Percentiles rank a stretch among this genome's conserved stretches.
phyloP scores from a whole-genome alignment of 2,888 invertebrate species.

The Mesochorus sp. region DNA sequence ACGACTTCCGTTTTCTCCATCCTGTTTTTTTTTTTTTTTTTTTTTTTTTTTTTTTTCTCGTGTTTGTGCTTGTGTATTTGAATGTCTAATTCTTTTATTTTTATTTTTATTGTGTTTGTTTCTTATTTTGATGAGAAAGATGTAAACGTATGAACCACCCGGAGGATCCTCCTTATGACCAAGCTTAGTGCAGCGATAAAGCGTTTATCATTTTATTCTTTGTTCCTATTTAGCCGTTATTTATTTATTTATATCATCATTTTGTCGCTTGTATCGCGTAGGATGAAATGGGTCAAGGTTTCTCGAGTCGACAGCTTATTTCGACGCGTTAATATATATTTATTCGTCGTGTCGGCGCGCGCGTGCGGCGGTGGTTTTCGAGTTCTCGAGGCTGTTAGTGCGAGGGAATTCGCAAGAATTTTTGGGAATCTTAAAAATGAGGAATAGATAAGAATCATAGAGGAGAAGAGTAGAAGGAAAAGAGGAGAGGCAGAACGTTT shows the following conservation, averaged over 20 bases:
- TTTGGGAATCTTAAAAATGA: conserved; percentile 37
- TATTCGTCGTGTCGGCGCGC: conserved; percentile 79
- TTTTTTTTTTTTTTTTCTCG: no score
- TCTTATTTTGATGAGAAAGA: conserved; percentile 40
- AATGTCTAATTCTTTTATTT: no score
- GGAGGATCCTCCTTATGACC: conserved; percentile 46
- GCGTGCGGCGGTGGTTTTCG: conserved; percentile 78
- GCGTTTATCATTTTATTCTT: conserved; percentile 47
- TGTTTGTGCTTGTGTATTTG: conserved; percentile 36
- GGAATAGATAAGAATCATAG: conserved; percentile 33
- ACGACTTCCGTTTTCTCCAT: neutral
- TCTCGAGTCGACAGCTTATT: conserved; percentile 9
- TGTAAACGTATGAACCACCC: conserved; percentile 52
- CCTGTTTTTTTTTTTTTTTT: no score
- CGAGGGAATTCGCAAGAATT: conserved; percentile 32
- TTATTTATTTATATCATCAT: conserved; percentile 33
- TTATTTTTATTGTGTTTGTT: conserved; percentile 41
- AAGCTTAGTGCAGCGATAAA: conserved; percentile 59
- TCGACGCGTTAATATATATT: conserved; percentile 27
- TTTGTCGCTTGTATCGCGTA: conserved; percentile 36
- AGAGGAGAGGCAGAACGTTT: conserved; percentile 25
- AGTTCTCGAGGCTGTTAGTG: conserved; percentile 69
- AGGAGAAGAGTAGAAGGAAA: conserved; percentile 23
- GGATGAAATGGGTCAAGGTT: conserved; percentile 39
- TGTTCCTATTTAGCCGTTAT: conserved; percentile 36